Base-by-base conservation (phyloP, 2,797 vertebrate species). In the Thripadectes ignobilis region DNA sequence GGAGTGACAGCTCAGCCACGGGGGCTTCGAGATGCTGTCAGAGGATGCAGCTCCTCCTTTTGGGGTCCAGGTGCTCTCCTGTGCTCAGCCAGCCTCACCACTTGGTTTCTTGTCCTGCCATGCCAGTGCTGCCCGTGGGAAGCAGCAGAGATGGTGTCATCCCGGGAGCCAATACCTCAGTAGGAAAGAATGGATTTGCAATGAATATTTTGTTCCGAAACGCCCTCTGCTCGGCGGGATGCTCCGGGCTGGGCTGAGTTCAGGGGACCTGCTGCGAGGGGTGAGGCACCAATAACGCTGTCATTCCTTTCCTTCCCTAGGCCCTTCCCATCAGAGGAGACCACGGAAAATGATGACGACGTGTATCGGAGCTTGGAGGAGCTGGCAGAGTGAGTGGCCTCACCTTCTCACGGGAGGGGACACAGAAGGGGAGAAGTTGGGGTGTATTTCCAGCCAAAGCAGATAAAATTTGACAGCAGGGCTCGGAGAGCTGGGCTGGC, bases 361-460 rank as follows among this genome's bases (percentile, higher is more conserved):
- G 99, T 99, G 20, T 99, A 99, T 95, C 98, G 99, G 73, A 99
- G 99, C 97, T 96, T 99, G 98, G 99, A 99, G 97, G 99, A 99
- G 96, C 97, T 99, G 98, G 99, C 99, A 0, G 99, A 99, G 99
- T 99, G 94, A 99, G 99, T 98, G 27, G 9, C 66, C 32, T 82
- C 15, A 3, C 46, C 68, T 30, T 75, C 22, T 57, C 12, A 4
- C 1, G 13, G 82, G 46, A 88, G 77, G 67, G 71, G 43, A n/a
- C 15, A 1, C 0, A 0, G 5, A 34, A 14, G 6, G 79, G 63
- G 75, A n/a, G 5, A 24, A 49, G 46, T 8, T 51, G 71, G 36
- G 0, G 1, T n/a, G 75, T 11, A 8, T 27, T 67, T 65, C 59
- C 46, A 74, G 85, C 51, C 18, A 26, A 66, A 51, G 14, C 27